Conservation (phyloP, 2,797 vertebrate species). For the Centroberyx gerrardi region DNA sequence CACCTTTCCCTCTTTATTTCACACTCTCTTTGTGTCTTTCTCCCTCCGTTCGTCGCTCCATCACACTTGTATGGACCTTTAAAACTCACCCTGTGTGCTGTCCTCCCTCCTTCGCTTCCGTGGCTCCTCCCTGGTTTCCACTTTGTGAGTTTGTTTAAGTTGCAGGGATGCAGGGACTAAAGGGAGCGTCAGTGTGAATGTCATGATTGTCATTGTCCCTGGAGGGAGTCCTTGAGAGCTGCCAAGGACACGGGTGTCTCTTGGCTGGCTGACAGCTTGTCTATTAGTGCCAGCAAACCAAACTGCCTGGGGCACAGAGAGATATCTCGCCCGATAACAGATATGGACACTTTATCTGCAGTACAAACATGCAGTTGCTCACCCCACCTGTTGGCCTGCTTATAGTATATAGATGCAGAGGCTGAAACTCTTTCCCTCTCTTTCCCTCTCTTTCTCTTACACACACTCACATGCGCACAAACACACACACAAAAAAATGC, state of each 20-base stretch:
- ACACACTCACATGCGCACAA: not conserved
- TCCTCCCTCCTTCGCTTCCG: slow-evolving; percentile 8
- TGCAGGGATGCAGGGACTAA: slow-evolving; percentile 16
- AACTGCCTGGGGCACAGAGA: slow-evolving; percentile 52
- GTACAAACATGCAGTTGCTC: slow-evolving; percentile 4
- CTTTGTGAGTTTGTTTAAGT: slow-evolving; percentile 40
- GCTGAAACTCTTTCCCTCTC: slow-evolving; percentile 1
- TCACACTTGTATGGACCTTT: slow-evolving; percentile 16
- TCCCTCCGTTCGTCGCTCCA: slow-evolving; percentile 5
- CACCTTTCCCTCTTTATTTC: not conserved
- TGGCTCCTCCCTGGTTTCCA: slow-evolving; percentile 11
- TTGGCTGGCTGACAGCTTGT: slow-evolving; percentile 79
- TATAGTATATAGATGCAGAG: slow-evolving; percentile 1
- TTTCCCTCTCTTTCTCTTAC: not conserved
- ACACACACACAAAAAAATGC: slow-evolving; percentile 11
- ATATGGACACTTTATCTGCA: slow-evolving; percentile 44
- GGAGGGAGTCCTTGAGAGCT: slow-evolving; percentile 71
- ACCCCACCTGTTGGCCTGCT: slow-evolving; percentile 49
- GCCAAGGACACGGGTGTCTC: slow-evolving; percentile 71
- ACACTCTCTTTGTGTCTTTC: slow-evolving; percentile 8
- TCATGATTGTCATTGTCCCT: slow-evolving; percentile 55
- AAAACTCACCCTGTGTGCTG: slow-evolving; percentile 6
- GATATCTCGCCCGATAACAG: slow-evolving; percentile 44
- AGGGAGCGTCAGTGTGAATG: slow-evolving; percentile 38
- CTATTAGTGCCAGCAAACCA: slow-evolving; percentile 70